A percentile compares a stretch with the other conserved stretches of the same genome.
Conservation (phyloP, 2,888 invertebrate genomes). For the Maniola hyperantus region DNA sequence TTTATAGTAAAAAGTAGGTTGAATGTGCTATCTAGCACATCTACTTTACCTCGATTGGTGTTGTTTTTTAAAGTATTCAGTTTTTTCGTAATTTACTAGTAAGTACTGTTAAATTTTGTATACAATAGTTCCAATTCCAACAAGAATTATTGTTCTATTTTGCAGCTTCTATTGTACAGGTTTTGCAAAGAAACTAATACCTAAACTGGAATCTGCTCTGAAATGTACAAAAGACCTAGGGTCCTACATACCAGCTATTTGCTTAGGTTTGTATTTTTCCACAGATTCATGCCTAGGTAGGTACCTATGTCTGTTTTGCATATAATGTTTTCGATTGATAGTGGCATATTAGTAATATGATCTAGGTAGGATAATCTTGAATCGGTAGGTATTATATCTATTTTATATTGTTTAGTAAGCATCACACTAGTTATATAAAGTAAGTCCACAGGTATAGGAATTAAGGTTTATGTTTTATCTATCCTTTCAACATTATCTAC, state of each 20-base stretch:
- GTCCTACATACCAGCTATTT: not conserved
- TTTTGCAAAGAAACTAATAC: not conserved
- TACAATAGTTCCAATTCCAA: not conserved
- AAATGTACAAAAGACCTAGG: not conserved
- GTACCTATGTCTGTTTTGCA: not conserved
- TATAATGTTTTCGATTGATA: too few species aligned
- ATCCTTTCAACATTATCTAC: not conserved
- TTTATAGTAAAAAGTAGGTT: slow-evolving; percentile 14
- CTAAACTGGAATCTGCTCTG: not conserved
- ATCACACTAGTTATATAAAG: not conserved
- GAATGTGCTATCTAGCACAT: slow-evolving; percentile 11
- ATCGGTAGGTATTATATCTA: too few species aligned
- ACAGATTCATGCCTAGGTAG: not conserved
- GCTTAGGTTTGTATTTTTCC: not conserved
- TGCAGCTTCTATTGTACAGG: not conserved
- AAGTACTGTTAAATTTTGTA: not conserved
- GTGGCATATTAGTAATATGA: too few species aligned
- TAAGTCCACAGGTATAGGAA: not conserved
- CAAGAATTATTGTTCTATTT: not conserved
- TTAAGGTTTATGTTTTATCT: not conserved
- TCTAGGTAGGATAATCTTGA: too few species aligned
- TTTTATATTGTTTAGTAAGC: too few species aligned
- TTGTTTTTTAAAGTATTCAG: not conserved
- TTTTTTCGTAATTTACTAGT: not conserved
- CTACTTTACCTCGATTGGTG: not conserved